A percentile compares a stretch with the other conserved stretches of the same genome.
Evolutionary conservation across 2,888 invertebrate species (phyloP).

Genomic region (Agrochola lota): DNA sequence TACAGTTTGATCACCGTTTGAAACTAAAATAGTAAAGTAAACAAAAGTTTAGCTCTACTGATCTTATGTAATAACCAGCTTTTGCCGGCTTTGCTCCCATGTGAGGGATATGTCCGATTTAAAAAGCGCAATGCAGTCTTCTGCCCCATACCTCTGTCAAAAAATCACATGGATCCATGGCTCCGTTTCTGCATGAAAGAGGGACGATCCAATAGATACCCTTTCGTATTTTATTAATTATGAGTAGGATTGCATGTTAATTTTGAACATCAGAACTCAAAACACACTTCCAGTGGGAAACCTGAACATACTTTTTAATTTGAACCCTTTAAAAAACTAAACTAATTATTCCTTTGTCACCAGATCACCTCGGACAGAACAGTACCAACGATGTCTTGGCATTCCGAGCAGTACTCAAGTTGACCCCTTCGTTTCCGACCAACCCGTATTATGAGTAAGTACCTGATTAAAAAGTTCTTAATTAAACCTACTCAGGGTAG

Average conservation of each 20-base stretch:
- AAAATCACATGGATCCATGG: neutral
- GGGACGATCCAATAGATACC: too few species aligned
- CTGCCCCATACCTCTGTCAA: too few species aligned
- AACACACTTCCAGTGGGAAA: neutral
- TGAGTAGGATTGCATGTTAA: too few species aligned
- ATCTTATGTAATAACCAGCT: too few species aligned
- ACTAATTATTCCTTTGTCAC: constrained; percentile 12
- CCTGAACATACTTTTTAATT: neutral
- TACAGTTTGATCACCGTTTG: neutral
- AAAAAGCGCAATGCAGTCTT: too few species aligned
- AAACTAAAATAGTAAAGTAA: constrained; percentile 12
- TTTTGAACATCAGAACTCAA: neutral
- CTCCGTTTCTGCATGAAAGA: neutral
- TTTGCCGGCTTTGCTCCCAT: neutral
- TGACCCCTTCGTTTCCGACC: constrained; percentile 94
- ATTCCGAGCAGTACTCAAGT: constrained; percentile 94
- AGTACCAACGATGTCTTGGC: constrained; percentile 92
- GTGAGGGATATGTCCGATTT: too few species aligned
- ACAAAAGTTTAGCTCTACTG: neutral
- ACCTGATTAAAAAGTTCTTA: neutral
- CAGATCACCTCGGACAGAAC: constrained; percentile 94
- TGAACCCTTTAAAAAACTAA: too few species aligned
- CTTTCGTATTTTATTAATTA: too few species aligned
- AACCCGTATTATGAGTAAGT: constrained; percentile 94
- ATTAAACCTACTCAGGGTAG: neutral